Base-by-base conservation (phyloP, 2,888 invertebrate genomes). In the Entomobrya multifasciata region DNA sequence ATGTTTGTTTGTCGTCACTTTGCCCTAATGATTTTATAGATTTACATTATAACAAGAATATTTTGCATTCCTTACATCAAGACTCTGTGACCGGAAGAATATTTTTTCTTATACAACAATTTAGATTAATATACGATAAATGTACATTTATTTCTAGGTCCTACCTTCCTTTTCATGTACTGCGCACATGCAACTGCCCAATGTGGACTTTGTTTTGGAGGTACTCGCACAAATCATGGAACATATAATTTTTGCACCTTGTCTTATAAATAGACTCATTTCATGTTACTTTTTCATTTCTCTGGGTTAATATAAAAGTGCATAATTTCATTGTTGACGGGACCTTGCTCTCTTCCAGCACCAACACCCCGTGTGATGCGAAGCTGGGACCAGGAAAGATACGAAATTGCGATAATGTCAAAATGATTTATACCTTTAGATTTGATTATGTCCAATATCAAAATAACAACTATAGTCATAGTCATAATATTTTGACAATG, bases 1-100 rank as follows among this genome's bases (percentile, higher is more conserved):
- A 10, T 76, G 25, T 17, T 76, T 76, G 8, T 36, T 36, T 36
- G 36, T 36, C 36, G 36, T 4, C 4, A 8, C 4, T 36, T 36
- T 8, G 36, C 36, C 36, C 8, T 20, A 36, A 1, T 30, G 52
- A 55, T n/a, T 74, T 52, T 52, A 55, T 52, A 44, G n/a, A n/a
- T n/a, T n/a, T n/a, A n/a, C n/a, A n/a, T n/a, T n/a, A 57, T 25
- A 10, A n/a, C 20, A 57, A 20, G 20, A 8, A 57, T 22, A 57
- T 57, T n/a, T 17, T 65, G 6, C 20, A 20, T 15, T 41, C 13
- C 36, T 65, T 30, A 17, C 1, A 25, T 10, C n/a, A 87, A 87
- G 81, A 87, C 81, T 81, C 81, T 79, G 79, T 87, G 86, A 81
- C 86, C 81, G 86, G 86, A 86, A 87, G 81, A 86, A 72, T 27